Evolutionary conservation across 2,113 vertebrate species (phyloP), one percentile per base, ranked within the genome.

Genomic region (Ciconia boyciana): DNA sequence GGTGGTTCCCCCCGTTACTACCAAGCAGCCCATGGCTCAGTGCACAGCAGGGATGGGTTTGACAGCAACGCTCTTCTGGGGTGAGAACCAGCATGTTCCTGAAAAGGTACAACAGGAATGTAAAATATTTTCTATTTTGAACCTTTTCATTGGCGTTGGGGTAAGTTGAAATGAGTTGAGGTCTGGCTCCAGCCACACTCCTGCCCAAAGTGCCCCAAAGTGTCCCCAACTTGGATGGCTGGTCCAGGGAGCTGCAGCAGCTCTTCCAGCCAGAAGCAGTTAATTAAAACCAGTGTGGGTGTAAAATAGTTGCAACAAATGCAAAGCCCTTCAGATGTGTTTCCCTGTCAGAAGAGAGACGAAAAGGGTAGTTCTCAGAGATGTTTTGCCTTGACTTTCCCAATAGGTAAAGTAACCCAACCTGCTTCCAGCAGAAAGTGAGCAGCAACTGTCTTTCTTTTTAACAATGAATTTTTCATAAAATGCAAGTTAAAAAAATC

Each of bases 111-210:
- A 44, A 72, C 4, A 48, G 62, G 16, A 87, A 69, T 9, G 44
- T 20, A 62, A 92, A 44, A 39, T 31, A 70, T 39, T 60, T 68
- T 26, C 11, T 46, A 77, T 86, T 90, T 19, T 1, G 1, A n/a
- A 57, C 18, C 2, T 4, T 62, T 89, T 68, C 0, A 0, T 10
- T 68, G 39, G 15, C 3, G 4, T 11, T 75, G 61, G 39, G 52
- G 7, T 57, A 52, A 86, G 39, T 2, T 74, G 41, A 77, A 72
- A 32, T 0, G 16, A 49, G 43, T 29, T 9, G 36, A 80, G 17
- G 34, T 39, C 24, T 25, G 11, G 51, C 13, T 74, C 43, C 60
- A 81, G 13, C 72, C 11, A 34, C 0, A 1, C 11, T 84, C 8
- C 68, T 77, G 41, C 51, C 69, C 44, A 7, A 76, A 61, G 43